Conservation (phyloP, 2,888 invertebrate genomes). For the Lasioglossum vierecki region DNA sequence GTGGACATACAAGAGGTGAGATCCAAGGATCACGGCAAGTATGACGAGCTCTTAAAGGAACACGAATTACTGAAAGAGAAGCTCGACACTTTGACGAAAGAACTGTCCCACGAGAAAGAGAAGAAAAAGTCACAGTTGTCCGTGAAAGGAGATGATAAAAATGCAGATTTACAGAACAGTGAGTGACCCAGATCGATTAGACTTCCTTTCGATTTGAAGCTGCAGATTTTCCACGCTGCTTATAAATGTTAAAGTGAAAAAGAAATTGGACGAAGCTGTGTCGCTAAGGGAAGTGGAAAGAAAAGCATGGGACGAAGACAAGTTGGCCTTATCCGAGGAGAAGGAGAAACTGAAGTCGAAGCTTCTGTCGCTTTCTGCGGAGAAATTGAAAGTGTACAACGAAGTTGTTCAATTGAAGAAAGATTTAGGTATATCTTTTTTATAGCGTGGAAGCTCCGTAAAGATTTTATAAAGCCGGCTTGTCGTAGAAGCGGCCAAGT, state of each 20-base stretch:
- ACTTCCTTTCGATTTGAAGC: background rate
- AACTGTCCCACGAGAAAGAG: conserved; percentile 71
- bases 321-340: conserved; percentile 84
- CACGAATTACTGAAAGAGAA: conserved; percentile 79
- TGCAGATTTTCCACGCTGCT: background rate
- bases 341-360: conserved; percentile 85
- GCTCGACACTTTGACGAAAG: conserved; percentile 76
- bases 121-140: conserved; percentile 50
- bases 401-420: conserved; percentile 86
- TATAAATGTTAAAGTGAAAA: conserved; percentile 81
- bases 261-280: conserved; percentile 85
- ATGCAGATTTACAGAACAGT: conserved; percentile 84
- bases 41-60: conserved; percentile 79
- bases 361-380: conserved; percentile 83
- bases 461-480: background rate
- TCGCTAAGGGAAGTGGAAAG: conserved; percentile 75
- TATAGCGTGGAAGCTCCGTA: background rate
- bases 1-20: conserved; percentile 69
- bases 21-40: conserved; percentile 73
- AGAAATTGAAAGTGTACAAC: conserved; percentile 86
- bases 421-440: conserved; percentile 86
- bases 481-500: conserved; percentile 85
- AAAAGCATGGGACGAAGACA: conserved; percentile 85
- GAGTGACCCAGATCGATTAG: conserved; percentile 60
- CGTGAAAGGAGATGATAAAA: conserved; percentile 61